Evolutionary conservation across 2,888 invertebrate species (phyloP), one percentile per base, ranked within the genome.

Genomic region (Augiades crinisus): DNA sequence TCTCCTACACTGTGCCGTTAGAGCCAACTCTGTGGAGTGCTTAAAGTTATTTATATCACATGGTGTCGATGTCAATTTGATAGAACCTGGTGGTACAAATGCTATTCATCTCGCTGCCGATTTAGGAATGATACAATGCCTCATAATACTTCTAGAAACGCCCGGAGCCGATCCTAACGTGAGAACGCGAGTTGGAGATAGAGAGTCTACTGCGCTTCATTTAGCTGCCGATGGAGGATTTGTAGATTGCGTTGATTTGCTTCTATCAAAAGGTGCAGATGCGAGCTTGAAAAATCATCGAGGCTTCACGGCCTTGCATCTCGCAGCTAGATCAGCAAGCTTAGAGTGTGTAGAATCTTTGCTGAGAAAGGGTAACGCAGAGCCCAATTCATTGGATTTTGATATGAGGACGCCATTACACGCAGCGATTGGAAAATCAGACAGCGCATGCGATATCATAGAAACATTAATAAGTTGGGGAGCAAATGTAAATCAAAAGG

Each of bases 181-280:
- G 0, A 90, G 93, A 56, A 94, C 95, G 34, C 85, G 92, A 57
- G 92, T 92, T 21, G 91, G 93, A 3, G 94, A 94, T 52, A 94
- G 95, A 63, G 94, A 94, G 58, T 93, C 95, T 7, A 95, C 95
- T 0, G 93, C 96, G 0, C 70, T 96, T 49, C 98, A 98, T 85
- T 84, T 97, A 58, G 96, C 97, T 0, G 96, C 97, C 0, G 97
- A 97, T 70, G 95, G 95, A 51, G 96, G 97, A 1, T 95, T 95
- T 70, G 92, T 92, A 7, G 95, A 97, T 46, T 96, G 96, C 65
- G 92, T 97, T 0, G 93, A 94, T 65, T 77, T 95, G 36, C 75
- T 96, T 33, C 70, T 97, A 30, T 90, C 93, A 5, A 93, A 94
- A 64, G 94, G 94, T 0, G 96, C 96, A 0, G 94, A 95, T 67